Evolutionary conservation across 1,140 invertebrate genomes (phyloP), one percentile per base, ranked within the genome.

Genomic region (Rhyacophila brunnea): DNA sequence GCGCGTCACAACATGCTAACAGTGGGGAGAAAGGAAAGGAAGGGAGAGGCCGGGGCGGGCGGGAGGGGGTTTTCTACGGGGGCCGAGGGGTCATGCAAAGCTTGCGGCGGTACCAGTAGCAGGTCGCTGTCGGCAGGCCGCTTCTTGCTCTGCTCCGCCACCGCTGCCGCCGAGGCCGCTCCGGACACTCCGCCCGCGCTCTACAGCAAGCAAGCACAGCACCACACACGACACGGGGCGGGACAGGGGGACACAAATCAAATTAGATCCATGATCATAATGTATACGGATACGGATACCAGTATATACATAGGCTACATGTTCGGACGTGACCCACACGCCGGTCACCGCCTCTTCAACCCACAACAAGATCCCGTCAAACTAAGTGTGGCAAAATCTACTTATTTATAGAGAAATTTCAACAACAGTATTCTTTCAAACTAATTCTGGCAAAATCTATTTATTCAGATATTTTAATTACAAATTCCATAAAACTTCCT

Each of bases 61-160:
- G 44, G 9, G 44, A 28, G 57, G 9, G 17, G 32, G 45, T 18
- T 23, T 38, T 43, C 62, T 45, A 58, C 52, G 54, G 58, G 58
- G 54, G 63, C 60, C 38, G 23, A 28, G 23, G 51, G 28, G 44
- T 60, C 68, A 68, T 72, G 71, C 71, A 73, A 73, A 61, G 59
- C 59, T 60, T 84, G 84, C 84, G 75, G 80, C 81, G 86, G 88
- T 93, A 93, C 91, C 91, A 92, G 89, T 88, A 92, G 85, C 83
- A 93, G 83, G 83, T 93, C 91, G 81, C 89, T 89, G 79, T 86
- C 74, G 60, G 73, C 73, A 68, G 74, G 67, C 66, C 74, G 72
- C 85, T 92, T 92, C 88, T 92, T 91, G 84, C 89, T 88, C 79
- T 88, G 84, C 82, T 87, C 85, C 76, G 85, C 82, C 66, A 75